phyloP scores from a whole-genome alignment of 2,888 invertebrate species.

The Microplitis deprimator region DNA sequence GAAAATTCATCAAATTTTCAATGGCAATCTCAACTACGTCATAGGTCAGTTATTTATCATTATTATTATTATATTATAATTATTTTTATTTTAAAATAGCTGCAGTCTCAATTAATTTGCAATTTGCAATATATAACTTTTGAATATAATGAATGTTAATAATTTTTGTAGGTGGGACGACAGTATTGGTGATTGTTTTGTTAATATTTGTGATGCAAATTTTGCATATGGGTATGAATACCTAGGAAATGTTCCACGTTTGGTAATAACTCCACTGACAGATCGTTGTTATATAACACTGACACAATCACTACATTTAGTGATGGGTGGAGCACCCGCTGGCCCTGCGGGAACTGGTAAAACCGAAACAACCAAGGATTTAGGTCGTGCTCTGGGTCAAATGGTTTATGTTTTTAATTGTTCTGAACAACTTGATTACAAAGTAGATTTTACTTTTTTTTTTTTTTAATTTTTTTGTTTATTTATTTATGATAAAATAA shows the following conservation, averaged over 20 bases:
- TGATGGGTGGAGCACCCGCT: slow-evolving; percentile 98
- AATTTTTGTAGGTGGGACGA: slow-evolving; percentile 81
- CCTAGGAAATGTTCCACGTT: slow-evolving; percentile 91
- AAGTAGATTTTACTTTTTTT: slow-evolving; percentile 69
- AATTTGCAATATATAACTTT: no score
- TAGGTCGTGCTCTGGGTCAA: slow-evolving; percentile 92
- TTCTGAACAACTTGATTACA: slow-evolving; percentile 98
- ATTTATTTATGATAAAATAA: slow-evolving; percentile 4
- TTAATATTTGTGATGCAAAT: slow-evolving; percentile 95
- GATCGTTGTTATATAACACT: slow-evolving; percentile 96
- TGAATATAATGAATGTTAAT: slow-evolving; percentile 8
- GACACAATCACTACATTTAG: slow-evolving; percentile 91
- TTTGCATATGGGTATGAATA: slow-evolving; percentile 95
- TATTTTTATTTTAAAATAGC: neutral
- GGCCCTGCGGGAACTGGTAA: slow-evolving; percentile 97
- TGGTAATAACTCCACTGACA: slow-evolving; percentile 95
- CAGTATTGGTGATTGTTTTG: slow-evolving; percentile 85
- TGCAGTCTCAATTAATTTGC: slow-evolving; percentile 14
- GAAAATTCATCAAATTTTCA: slow-evolving; percentile 86
- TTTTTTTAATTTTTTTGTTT: neutral
- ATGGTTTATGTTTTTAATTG: slow-evolving; percentile 99
- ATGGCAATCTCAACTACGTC: slow-evolving; percentile 92
- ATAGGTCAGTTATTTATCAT: slow-evolving; percentile 67
- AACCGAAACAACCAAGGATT: slow-evolving; percentile 96
- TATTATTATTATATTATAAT: neutral